Conservation (phyloP, 2,113 vertebrate species). For the Cricetomys ansorgei region DNA sequence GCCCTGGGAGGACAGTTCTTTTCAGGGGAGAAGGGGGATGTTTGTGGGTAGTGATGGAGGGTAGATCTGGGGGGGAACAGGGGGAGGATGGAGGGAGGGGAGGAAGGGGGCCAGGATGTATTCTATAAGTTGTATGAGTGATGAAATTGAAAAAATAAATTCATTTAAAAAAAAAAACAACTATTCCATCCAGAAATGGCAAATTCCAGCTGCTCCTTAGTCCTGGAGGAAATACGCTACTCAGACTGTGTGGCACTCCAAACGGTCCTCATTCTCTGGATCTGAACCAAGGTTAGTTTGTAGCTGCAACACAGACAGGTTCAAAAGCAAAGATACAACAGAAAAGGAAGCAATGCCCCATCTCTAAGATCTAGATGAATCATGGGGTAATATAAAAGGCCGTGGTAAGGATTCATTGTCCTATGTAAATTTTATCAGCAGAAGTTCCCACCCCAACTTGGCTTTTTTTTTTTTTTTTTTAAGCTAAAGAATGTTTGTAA, state of each 20-base stretch:
- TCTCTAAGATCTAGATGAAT: background rate
- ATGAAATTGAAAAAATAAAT: too few relatives aligned
- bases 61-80: too few relatives aligned
- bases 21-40: too few relatives aligned
- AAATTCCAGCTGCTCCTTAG: background rate
- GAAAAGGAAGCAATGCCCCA: background rate
- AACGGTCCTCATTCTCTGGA: background rate
- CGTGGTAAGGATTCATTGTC: background rate
- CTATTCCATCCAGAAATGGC: background rate
- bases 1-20: too few relatives aligned
- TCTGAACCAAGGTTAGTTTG: background rate
- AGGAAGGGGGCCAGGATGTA: too few relatives aligned
- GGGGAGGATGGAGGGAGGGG: too few relatives aligned
- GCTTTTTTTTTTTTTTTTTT: background rate
- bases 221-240: background rate
- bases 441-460: background rate
- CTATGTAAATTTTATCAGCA: background rate
- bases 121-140: too few relatives aligned
- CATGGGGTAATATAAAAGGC: background rate
- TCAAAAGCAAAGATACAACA: background rate
- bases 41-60: too few relatives aligned
- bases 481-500: slow-evolving; percentile 11
- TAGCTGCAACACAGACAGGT: background rate
- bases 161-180: too few relatives aligned
- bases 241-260: background rate